phyloP scores from a whole-genome alignment of 1,140 invertebrate species.

The Ostrea denselamellosa region DNA sequence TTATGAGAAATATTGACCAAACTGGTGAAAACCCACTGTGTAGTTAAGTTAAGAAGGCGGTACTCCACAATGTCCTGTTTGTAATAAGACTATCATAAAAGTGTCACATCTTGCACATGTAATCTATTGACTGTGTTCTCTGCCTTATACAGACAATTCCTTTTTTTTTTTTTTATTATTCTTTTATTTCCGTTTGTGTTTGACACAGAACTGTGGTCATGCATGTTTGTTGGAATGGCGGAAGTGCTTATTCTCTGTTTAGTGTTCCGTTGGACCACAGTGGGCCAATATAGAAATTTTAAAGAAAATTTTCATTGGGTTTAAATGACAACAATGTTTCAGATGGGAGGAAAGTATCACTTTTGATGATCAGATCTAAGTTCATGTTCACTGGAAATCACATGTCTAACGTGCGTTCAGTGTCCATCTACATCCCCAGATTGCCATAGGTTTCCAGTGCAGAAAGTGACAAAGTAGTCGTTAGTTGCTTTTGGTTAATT shows the following conservation, averaged over 20 bases:
- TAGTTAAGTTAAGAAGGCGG: conserved; percentile 16
- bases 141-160: conserved; percentile 24
- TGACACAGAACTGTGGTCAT: not conserved
- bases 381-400: not conserved
- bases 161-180: not conserved
- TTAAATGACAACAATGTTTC: conserved; percentile 8
- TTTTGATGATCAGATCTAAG: not conserved
- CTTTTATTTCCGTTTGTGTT: not conserved
- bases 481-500: conserved; percentile 37
- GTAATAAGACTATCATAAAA: conserved; percentile 20
- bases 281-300: conserved; percentile 3
- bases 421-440: not conserved
- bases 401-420: conserved; percentile 12
- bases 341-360: not conserved
- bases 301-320: not conserved
- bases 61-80: conserved; percentile 1
- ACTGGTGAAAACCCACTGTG: not conserved
- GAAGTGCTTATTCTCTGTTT: not conserved
- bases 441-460: not conserved
- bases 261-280: not conserved
- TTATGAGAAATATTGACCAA: conserved; percentile 34
- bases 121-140: conserved; percentile 24
- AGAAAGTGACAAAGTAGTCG: conserved; percentile 9
- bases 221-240: not conserved
- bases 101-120: conserved; percentile 32